phyloP scores from a whole-genome alignment of 2,888 invertebrate species.

The Xestia c-nigrum region DNA sequence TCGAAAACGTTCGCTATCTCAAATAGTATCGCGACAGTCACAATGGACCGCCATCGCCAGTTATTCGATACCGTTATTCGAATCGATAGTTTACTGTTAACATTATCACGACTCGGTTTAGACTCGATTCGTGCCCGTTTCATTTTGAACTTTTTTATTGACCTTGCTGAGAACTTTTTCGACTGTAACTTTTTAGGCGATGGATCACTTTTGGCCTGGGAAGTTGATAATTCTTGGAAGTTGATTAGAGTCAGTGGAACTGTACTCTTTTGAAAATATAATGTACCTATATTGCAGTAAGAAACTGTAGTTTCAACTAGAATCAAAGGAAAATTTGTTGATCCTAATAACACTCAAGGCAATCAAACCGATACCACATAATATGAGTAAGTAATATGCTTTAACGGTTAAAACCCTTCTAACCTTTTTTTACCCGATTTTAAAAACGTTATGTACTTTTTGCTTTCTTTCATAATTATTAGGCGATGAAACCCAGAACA shows the following conservation, averaged over 20 bases:
- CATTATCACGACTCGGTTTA: conserved; percentile 77
- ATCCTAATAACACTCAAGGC: background rate
- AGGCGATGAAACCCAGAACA: background rate
- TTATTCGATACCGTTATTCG: conserved; percentile 78
- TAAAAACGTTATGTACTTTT: background rate
- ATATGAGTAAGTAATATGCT: background rate
- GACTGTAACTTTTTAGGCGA: conserved; percentile 19
- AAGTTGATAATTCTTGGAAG: background rate
- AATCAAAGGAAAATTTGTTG: background rate
- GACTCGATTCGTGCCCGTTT: conserved; percentile 61
- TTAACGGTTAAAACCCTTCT: background rate
- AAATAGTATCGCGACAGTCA: conserved; percentile 66
- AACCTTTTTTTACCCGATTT: background rate
- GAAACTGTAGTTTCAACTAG: background rate
- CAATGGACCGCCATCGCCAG: conserved; percentile 63
- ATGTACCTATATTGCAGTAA: background rate
- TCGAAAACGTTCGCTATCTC: conserved; percentile 67
- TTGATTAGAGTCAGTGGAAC: background rate
- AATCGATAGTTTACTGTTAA: conserved; percentile 81
- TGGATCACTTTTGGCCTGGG: background rate
- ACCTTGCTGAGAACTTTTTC: conserved; percentile 42
- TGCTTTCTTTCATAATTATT: background rate
- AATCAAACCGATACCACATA: background rate
- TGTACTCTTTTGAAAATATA: background rate
- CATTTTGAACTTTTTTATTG: conserved; percentile 53